Percentiles rank a stretch among this genome's conserved stretches.
These are phyloP conservation scores for Cyanistes caeruleus DNA, from an alignment of 2,113 vertebrate genomes.

Conservation along the genomic window DNA sequence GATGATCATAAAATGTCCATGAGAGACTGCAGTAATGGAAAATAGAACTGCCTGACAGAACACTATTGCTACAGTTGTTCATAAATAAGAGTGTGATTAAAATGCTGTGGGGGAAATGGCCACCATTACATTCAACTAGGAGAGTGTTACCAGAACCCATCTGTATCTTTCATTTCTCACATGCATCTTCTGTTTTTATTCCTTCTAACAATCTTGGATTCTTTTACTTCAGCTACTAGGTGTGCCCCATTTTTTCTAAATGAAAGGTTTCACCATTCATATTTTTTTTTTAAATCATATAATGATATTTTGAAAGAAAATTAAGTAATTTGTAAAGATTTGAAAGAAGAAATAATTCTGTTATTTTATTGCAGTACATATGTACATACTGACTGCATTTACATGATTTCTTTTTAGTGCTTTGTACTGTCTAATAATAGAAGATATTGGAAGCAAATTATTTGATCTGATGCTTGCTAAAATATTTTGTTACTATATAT, in stretches of 20 bases:
- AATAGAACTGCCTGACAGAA: conserved; percentile 66
- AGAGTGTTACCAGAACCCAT: conserved; percentile 27
- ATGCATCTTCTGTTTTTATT: not conserved
- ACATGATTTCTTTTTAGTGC: not conserved
- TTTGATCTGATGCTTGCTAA: not conserved
- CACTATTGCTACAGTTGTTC: conserved; percentile 48
- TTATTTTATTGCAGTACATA: not conserved
- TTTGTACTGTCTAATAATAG: not conserved
- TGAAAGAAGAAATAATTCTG: not conserved
- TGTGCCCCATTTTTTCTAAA: not conserved
- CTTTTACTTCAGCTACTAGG: not conserved
- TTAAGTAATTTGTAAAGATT: not conserved
- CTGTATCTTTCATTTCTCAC: conserved; percentile 8
- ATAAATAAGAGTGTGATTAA: conserved; percentile 78
- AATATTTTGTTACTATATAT: not conserved
- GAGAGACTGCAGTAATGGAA: conserved; percentile 64
- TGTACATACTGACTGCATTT: not conserved
- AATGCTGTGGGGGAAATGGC: conserved; percentile 67
- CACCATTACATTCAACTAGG: conserved; percentile 46
- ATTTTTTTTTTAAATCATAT: not conserved
- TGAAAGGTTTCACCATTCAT: not conserved
- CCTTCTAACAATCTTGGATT: not conserved
- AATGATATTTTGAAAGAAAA: not conserved
- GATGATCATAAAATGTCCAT: conserved; percentile 77
- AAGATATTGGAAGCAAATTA: not conserved